Conservation (phyloP, 2,113 vertebrate species). For the Austrofundulus limnaeus region DNA sequence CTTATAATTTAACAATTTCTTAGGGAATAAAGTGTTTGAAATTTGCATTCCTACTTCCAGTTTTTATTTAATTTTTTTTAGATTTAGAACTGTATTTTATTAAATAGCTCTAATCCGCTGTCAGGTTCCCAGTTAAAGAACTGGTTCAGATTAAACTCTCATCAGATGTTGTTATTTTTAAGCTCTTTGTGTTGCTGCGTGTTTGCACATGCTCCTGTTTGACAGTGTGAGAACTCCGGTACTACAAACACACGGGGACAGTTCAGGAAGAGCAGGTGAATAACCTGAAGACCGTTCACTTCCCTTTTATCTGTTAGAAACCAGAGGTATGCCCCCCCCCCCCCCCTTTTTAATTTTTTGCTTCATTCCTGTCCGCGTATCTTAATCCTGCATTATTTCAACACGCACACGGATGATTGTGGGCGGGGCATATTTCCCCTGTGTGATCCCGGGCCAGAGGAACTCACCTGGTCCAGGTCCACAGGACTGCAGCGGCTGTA, state of each 20-base stretch:
- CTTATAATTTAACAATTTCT: too few species aligned
- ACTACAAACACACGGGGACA: conserved; percentile 4
- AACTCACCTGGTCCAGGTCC: conserved; percentile 64
- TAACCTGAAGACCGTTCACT: conserved; percentile 39
- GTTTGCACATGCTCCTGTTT: background rate
- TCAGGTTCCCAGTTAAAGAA: too few species aligned
- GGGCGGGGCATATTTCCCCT: too few species aligned
- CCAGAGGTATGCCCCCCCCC: background rate
- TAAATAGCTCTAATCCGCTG: too few species aligned
- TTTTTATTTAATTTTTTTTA: too few species aligned
- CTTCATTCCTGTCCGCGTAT: background rate
- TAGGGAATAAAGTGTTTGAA: too few species aligned
- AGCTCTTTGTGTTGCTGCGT: background rate
- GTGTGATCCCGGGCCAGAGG: background rate
- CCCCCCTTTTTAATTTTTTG: too few species aligned
- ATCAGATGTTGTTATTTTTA: background rate
- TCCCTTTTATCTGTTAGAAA: background rate
- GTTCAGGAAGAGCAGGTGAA: conserved; percentile 38
- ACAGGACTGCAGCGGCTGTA: conserved; percentile 62
- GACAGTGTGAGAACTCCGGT: conserved; percentile 28
- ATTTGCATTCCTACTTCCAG: too few species aligned
- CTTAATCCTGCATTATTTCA: conserved; percentile 8
- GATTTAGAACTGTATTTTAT: too few species aligned
- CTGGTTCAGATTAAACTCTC: too few species aligned
- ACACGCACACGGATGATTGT: background rate